phyloP scores from a whole-genome alignment of 53 echinoderm and acorn worm species.

The Zoroaster sp. region DNA sequence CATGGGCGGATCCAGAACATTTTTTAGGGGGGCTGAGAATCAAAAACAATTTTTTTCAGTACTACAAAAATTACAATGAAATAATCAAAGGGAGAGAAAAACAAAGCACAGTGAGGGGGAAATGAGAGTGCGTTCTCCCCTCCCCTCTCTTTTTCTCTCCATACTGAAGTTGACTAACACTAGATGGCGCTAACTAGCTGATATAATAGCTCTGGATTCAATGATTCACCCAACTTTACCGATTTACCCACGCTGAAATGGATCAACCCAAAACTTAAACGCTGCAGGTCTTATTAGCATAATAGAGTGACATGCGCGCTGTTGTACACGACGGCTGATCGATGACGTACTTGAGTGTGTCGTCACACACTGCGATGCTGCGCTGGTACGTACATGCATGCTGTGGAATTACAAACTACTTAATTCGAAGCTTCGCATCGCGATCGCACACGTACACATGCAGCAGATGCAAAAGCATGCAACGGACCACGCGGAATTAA shows the following conservation, averaged over 20 bases:
- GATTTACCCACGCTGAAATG: background rate
- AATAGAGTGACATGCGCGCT: background rate
- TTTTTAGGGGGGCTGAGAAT: too few relatives aligned
- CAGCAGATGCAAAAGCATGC: background rate
- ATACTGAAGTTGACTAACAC: too few relatives aligned
- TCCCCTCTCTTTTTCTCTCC: too few relatives aligned
- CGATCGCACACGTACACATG: too few relatives aligned
- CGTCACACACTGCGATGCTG: background rate
- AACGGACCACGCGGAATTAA: background rate
- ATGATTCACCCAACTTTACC: background rate
- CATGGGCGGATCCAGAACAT: too few relatives aligned
- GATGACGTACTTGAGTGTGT: background rate
- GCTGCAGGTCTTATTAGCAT: background rate
- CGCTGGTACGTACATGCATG: background rate
- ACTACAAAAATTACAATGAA: too few relatives aligned
- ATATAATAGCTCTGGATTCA: background rate
- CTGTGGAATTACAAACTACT: too few relatives aligned
- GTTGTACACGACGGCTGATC: background rate
- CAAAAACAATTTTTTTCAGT: too few relatives aligned
- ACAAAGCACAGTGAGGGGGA: too few relatives aligned
- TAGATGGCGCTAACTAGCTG: background rate
- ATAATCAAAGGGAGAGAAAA: too few relatives aligned
- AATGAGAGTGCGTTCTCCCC: too few relatives aligned
- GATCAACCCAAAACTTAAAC: background rate
- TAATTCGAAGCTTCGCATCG: too few relatives aligned